These are phyloP conservation scores for Mesaphorura yosii DNA, from an alignment of 1,140 invertebrate species.

Conservation along the genomic window DNA sequence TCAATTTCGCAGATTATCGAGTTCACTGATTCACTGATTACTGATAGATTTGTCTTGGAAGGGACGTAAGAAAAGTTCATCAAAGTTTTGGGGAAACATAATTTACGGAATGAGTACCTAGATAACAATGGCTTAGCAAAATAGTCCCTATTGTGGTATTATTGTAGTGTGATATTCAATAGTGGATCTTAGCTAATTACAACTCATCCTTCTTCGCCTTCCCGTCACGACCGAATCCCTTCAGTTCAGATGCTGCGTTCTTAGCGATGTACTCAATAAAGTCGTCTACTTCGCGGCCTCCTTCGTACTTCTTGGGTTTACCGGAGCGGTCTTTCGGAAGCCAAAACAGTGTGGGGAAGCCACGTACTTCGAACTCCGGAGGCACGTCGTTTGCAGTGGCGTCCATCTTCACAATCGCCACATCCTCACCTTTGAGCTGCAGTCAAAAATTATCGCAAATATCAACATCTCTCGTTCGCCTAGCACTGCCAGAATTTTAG, in stretches of 20 bases:
- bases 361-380: slow-evolving; percentile 76
- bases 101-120: no score
- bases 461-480: neutral
- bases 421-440: slow-evolving; percentile 69
- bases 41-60: no score
- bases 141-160: no score
- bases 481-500: neutral
- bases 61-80: no score
- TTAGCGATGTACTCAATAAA: slow-evolving; percentile 94
- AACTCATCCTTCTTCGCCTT: slow-evolving; percentile 58
- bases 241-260: slow-evolving; percentile 77
- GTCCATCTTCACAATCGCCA: slow-evolving; percentile 94
- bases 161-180: no score
- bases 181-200: no score
- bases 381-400: slow-evolving; percentile 98
- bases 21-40: no score
- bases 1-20: no score
- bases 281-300: slow-evolving; percentile 85
- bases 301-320: slow-evolving; percentile 82
- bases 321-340: slow-evolving; percentile 69
- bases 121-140: no score
- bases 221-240: slow-evolving; percentile 76
- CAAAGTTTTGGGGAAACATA: no score
- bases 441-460: slow-evolving; percentile 7
- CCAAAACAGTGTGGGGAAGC: slow-evolving; percentile 97